phyloP scores from a whole-genome alignment of 2,113 vertebrate species.

The Elaphurus davidianus region DNA sequence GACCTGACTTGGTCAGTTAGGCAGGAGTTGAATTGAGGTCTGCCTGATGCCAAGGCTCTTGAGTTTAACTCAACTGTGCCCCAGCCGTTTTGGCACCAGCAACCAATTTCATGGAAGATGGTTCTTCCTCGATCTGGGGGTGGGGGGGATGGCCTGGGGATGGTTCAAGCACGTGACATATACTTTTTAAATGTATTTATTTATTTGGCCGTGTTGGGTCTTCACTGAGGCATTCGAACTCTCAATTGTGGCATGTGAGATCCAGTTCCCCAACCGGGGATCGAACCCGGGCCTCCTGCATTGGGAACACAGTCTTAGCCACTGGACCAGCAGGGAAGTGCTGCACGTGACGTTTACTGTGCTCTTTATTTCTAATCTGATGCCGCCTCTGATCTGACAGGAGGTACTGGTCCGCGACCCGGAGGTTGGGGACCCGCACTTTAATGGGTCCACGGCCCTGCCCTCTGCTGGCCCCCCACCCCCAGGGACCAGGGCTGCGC shows the following conservation, averaged over 20 bases:
- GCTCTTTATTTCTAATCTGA: neutral
- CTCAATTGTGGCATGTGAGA: neutral
- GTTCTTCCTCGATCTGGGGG: neutral
- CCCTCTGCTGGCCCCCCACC: neutral
- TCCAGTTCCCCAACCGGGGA: neutral
- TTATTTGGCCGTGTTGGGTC: neutral
- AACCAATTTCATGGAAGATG: neutral
- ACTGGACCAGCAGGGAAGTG: neutral
- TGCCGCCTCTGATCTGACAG: neutral
- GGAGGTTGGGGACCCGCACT: neutral
- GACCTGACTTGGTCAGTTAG: neutral
- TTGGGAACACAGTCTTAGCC: neutral
- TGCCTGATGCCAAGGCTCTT: neutral
- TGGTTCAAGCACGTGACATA: neutral
- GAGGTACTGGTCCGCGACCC: neutral
- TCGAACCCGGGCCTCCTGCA: neutral
- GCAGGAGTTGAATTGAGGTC: neutral
- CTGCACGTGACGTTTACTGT: rapidly evolving
- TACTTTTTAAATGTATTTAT: neutral
- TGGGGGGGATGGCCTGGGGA: neutral
- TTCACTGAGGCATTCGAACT: neutral
- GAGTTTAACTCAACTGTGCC: neutral
- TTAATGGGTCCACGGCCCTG: neutral
- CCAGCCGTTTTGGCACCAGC: neutral
- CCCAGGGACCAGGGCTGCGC: neutral